phyloP scores from a whole-genome alignment of 2,113 vertebrate species.

The Lasiurus borealis region DNA sequence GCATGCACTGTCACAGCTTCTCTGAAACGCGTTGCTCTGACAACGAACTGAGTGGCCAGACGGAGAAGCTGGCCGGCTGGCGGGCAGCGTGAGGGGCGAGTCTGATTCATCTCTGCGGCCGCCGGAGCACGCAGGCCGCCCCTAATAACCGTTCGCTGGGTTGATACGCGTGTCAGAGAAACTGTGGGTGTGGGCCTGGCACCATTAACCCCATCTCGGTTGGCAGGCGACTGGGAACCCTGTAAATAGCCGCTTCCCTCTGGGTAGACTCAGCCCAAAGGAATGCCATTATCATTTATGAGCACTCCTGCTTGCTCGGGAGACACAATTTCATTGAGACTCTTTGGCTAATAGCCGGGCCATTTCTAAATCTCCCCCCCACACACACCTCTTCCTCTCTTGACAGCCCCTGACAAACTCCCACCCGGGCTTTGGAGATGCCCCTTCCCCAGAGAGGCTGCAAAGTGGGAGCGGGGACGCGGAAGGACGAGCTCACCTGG shows the following conservation, averaged over 20 bases:
- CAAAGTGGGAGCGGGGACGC: not conserved
- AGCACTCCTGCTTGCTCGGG: conserved; percentile 8
- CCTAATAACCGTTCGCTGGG: not conserved
- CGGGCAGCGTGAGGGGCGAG: accelerated
- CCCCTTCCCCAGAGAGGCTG: not conserved
- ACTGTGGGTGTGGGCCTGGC: not conserved
- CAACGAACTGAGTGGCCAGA: too few relatives aligned
- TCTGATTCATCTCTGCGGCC: not conserved
- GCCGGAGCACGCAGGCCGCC: not conserved
- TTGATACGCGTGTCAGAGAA: not conserved
- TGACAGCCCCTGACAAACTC: too few relatives aligned
- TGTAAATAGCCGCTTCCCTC: conserved; percentile 1
- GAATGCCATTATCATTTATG: conserved; percentile 35
- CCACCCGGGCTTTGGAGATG: not conserved
- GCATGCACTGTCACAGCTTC: not conserved
- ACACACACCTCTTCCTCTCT: too few relatives aligned
- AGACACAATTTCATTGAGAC: conserved; percentile 49
- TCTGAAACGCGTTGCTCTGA: not conserved
- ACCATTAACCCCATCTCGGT: not conserved
- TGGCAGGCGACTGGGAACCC: conserved; percentile 24
- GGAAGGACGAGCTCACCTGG: conserved; percentile 54
- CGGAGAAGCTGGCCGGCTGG: not conserved
- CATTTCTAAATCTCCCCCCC: not conserved
- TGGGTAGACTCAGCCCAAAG: not conserved
- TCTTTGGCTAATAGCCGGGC: conserved; percentile 29